Conservation (phyloP, 1,140 invertebrate genomes). For the Gryon sp. region DNA sequence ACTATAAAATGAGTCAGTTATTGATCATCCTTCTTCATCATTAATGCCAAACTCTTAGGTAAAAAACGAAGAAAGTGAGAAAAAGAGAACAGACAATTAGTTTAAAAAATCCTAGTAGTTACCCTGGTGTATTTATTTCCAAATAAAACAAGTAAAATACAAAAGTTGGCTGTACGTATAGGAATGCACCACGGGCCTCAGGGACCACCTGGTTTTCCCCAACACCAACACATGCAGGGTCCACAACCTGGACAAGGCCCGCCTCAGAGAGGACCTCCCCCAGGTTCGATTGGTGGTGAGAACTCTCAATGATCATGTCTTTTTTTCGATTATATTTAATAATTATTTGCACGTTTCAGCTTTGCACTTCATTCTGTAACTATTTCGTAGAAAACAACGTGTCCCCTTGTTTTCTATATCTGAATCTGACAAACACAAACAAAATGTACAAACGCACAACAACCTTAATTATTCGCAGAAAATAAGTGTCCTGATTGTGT, state of each 20-base stretch:
- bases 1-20: too few relatives aligned
- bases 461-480: too few relatives aligned
- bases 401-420: neutral
- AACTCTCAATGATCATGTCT: slow-evolving; percentile 40
- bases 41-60: too few relatives aligned
- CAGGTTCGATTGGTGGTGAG: slow-evolving; percentile 80
- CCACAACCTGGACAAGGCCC: slow-evolving; percentile 83
- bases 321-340: slow-evolving; percentile 30
- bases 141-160: slow-evolving; percentile 25
- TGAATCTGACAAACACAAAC: too few relatives aligned
- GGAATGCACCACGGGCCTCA: slow-evolving; percentile 79
- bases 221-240: slow-evolving; percentile 86
- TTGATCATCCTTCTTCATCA: too few relatives aligned
- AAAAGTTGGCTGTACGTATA: slow-evolving; percentile 67
- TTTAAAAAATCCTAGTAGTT: slow-evolving; percentile 1
- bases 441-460: slow-evolving; percentile 4
- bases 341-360: slow-evolving; percentile 35
- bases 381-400: too few relatives aligned
- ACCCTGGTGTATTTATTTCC: slow-evolving; percentile 10
- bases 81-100: too few relatives aligned
- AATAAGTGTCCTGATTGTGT: too few relatives aligned
- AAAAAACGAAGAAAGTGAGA: too few relatives aligned
- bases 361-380: too few relatives aligned
- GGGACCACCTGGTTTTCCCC: slow-evolving; percentile 81
- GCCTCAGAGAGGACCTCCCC: slow-evolving; percentile 85